Conservation (phyloP, 35 echinoderm and acorn worm species). For the Eucidaris tribuloides region DNA sequence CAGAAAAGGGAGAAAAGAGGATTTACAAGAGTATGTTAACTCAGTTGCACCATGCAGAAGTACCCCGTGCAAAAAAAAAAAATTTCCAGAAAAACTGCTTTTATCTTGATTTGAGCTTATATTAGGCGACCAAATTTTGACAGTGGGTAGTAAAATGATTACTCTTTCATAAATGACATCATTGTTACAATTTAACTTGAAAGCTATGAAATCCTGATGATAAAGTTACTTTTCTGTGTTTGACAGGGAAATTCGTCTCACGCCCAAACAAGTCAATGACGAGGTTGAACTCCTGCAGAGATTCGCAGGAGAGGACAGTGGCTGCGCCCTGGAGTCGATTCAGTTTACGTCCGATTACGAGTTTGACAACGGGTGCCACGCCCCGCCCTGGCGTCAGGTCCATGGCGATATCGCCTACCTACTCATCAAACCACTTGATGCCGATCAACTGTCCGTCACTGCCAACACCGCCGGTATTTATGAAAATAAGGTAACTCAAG, state of each 20-base stretch:
- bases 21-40: too few relatives aligned
- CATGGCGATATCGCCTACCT: constrained; percentile 96
- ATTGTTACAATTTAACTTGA: too few relatives aligned
- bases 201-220: too few relatives aligned
- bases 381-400: constrained; percentile 94
- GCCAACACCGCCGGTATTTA: constrained; percentile 91
- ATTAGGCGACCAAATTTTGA: too few relatives aligned
- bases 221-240: too few relatives aligned
- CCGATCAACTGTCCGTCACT: constrained; percentile 77
- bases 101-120: too few relatives aligned
- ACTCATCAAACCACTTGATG: constrained; percentile 76
- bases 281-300: constrained; percentile 71
- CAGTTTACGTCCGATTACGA: constrained; percentile 77
- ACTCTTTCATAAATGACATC: too few relatives aligned
- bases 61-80: too few relatives aligned
- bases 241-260: constrained; percentile 91
- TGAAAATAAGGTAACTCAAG: constrained; percentile 91
- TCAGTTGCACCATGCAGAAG: too few relatives aligned
- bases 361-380: constrained; percentile 94
- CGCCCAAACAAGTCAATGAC: constrained; percentile 75
- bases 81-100: too few relatives aligned
- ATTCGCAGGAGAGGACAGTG: constrained; percentile 70
- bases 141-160: too few relatives aligned
- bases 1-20: too few relatives aligned
- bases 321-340: constrained; percentile 73